Evolutionary conservation across 2,797 vertebrate species (phyloP).

Genomic region (Falco rusticolus): DNA sequence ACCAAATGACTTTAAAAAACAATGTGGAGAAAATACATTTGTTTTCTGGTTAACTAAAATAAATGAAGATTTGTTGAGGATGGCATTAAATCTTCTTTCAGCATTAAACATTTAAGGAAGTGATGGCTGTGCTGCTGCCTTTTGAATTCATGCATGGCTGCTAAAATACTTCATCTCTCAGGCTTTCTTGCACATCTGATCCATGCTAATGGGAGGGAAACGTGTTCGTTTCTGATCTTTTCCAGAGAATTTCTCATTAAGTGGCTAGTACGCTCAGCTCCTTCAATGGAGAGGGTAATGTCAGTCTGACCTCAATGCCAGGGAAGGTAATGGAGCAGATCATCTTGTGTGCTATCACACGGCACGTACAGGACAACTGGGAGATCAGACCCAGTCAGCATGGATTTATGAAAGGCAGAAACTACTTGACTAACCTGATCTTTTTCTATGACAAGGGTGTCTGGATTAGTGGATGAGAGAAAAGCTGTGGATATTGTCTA

Average conservation of each 20-base stretch:
- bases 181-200: not conserved
- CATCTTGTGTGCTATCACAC: not conserved
- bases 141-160: not conserved
- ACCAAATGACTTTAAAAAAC: not conserved
- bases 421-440: not conserved
- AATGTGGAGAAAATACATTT: not conserved
- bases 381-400: not conserved
- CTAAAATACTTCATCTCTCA: not conserved
- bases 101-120: slow-evolving; percentile 9
- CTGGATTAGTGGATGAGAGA: not conserved
- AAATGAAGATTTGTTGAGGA: not conserved
- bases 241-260: not conserved
- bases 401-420: not conserved
- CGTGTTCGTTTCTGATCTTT: not conserved
- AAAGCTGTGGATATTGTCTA: not conserved
- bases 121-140: not conserved
- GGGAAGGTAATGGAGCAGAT: not conserved
- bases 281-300: not conserved
- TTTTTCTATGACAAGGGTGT: not conserved
- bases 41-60: not conserved
- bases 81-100: not conserved
- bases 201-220: slow-evolving; percentile 1
- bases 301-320: not conserved
- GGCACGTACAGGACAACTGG: rapidly evolving
- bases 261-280: not conserved